Evolutionary conservation across 2,888 invertebrate species (phyloP).

Genomic region (Agonopterix alstromeriana): DNA sequence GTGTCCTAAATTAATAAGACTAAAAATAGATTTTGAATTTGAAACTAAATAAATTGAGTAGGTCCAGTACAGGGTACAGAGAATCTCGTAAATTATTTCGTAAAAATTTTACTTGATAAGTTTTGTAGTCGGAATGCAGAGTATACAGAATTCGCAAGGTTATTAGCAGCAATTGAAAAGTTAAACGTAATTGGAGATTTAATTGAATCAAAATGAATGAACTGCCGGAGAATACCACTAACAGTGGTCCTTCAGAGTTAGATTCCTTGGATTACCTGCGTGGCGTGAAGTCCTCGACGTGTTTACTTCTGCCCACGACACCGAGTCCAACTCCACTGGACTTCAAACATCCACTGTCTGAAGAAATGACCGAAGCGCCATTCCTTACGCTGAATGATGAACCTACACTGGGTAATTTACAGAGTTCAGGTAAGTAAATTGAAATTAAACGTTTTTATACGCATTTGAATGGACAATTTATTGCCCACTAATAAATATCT

Average conservation of each 20-base stretch:
- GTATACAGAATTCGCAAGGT: no score
- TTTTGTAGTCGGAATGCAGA: no score
- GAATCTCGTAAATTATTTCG: no score
- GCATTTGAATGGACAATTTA: no score
- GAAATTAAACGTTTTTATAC: background rate
- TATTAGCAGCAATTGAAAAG: no score
- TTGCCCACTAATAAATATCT: no score
- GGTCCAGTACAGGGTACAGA: no score
- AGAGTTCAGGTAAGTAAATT: constrained; percentile 41
- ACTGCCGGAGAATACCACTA: constrained; percentile 39
- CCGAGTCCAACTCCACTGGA: constrained; percentile 78
- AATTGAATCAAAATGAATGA: constrained; percentile 43
- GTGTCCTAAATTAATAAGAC: no score
- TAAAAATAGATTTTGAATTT: no score
- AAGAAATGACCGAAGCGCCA: constrained; percentile 65
- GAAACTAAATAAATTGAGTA: no score
- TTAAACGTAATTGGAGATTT: no score
- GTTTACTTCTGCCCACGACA: constrained; percentile 76
- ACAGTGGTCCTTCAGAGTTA: constrained; percentile 38
- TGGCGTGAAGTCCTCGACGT: constrained; percentile 82
- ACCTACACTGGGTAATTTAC: constrained; percentile 41
- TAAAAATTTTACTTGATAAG: no score
- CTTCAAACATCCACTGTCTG: constrained; percentile 77
- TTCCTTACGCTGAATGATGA: constrained; percentile 55
- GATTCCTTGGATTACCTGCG: constrained; percentile 62